Base-by-base conservation (phyloP, 2,888 invertebrate genomes). In the Agonopterix arenella region DNA sequence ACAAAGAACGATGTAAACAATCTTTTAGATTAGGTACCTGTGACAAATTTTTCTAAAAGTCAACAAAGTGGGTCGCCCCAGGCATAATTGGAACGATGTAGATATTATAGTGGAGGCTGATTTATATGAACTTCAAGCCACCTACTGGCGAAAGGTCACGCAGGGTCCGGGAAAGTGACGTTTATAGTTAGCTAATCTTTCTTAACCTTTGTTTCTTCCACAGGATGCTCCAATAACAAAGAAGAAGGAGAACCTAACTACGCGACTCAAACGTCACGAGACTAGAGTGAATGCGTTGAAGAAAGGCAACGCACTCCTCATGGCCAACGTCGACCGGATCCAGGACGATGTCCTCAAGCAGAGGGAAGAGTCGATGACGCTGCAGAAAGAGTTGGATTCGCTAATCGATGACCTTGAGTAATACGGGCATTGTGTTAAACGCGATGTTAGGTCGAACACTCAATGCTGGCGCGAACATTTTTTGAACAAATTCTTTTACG, bases 311-410 rank as follows among this genome's bases (percentile, higher is more conserved):
- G 95, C 96, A 55, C 90, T 97, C 61, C 89, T 97, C 9, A 95
- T 96, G 85, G 95, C 96, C 0, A 97, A 96, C 72, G 95, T 96
- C 0, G 97, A 97, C 77, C 90, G 96, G 67, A 83, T 96, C 52
- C 95, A 96, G 75, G 97, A 97, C 73, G 96, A 96, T 70, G 91
- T 97, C 45, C 92, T 93, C 49, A 95, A 95, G 70, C 95, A 96
- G 63, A 93, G 95, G 62, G 96, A 96, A 64, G 92, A 94, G 79
- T 95, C 96, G 7, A 88, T 92, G 45, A 89, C 92, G 43, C 81
- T 97, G 45, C 94, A 97, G 80, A 93, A 95, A 66, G 97, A 97
- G 78, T 83, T 97, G 54, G 96, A 97, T 77, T 95, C 96, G 4
- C 94, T 96, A 16, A 91, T 97, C 56, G 94, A 95, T 40, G 96